Evolutionary conservation across 2,888 invertebrate species (phyloP).

Genomic region (Mantis religiosa): DNA sequence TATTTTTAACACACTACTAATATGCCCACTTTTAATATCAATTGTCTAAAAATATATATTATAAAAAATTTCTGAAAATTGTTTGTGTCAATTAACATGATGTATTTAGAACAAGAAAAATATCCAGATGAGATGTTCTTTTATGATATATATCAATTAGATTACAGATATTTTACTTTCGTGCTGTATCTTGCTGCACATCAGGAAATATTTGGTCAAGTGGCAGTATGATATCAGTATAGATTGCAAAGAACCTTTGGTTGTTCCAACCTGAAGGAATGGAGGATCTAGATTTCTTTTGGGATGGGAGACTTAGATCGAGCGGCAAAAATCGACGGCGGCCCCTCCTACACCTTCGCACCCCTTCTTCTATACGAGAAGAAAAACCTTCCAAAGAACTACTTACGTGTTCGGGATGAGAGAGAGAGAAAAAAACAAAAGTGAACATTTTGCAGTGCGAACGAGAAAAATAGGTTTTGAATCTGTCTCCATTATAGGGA

Average conservation of each 20-base stretch:
- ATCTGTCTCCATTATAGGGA: constrained; percentile 2
- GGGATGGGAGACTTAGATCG: background rate
- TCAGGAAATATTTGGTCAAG: accelerated
- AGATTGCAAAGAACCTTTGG: background rate
- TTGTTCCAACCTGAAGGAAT: background rate
- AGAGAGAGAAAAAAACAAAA: background rate
- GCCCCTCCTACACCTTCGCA: background rate
- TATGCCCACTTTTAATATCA: no score
- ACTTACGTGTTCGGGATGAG: background rate
- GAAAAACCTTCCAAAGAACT: background rate
- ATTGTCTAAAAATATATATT: no score
- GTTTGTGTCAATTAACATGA: no score
- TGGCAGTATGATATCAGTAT: background rate
- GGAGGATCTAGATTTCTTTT: background rate
- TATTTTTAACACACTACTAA: no score
- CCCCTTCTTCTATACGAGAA: background rate
- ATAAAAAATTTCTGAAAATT: no score
- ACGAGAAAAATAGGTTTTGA: constrained; percentile 16
- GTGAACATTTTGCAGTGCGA: constrained; percentile 15
- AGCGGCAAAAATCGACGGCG: background rate
- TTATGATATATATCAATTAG: no score
- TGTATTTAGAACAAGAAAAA: no score
- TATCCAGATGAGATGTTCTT: no score
- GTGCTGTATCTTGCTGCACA: no score
- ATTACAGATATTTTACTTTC: no score